Percentiles rank a stretch among this genome's conserved stretches.
Evolutionary conservation across 2,113 vertebrate species (phyloP).

Genomic region (Nerophis lumbriciformis): DNA sequence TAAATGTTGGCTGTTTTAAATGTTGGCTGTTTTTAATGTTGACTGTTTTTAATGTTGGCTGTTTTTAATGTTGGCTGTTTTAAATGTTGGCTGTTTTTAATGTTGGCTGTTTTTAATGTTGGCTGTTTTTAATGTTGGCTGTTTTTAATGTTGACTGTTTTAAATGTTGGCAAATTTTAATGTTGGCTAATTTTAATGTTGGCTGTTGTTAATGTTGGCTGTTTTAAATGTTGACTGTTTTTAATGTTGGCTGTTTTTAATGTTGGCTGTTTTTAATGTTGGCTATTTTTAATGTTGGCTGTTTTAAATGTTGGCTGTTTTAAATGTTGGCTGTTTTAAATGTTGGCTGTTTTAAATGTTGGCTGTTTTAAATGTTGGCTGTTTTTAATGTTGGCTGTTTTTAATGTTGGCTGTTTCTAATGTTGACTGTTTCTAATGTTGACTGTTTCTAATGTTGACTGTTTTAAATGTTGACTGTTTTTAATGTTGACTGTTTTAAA

Average conservation of each 20-base stretch:
- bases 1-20: not conserved
- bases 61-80: not conserved
- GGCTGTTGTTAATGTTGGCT: not conserved
- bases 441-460: no score
- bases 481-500: no score
- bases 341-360: no score
- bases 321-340: no score
- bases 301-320: not conserved
- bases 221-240: no score
- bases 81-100: no score
- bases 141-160: not conserved
- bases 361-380: not conserved
- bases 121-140: not conserved
- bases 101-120: no score
- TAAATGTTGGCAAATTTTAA: no score
- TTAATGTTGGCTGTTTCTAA: not conserved
- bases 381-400: no score
- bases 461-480: not conserved
- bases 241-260: not conserved
- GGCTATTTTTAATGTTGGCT: not conserved
- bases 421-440: no score
- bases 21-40: not conserved
- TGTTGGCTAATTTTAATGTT: not conserved
- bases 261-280: no score
- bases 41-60: no score